Evolutionary conservation across 2,888 invertebrate genomes (phyloP).

Genomic region (Willowsia nigromaculata): DNA sequence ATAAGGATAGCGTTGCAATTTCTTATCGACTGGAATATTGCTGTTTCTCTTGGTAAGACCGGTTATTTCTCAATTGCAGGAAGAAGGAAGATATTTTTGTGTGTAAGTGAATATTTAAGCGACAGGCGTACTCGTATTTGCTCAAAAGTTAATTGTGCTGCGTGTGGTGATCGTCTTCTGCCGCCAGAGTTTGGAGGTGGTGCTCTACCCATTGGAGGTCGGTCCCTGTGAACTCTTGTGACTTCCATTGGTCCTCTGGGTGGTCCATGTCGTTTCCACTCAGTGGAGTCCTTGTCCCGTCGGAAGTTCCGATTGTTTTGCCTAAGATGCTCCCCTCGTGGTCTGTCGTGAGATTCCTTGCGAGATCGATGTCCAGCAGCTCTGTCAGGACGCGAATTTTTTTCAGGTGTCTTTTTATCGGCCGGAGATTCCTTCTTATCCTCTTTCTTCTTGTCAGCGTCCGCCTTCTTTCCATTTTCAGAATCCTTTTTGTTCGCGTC

Average conservation of each 20-base stretch:
- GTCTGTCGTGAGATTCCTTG: slow-evolving; percentile 50
- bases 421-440: background rate
- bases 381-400: slow-evolving; percentile 6
- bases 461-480: slow-evolving; percentile 30
- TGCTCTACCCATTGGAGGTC: slow-evolving; percentile 45
- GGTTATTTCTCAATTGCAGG: background rate
- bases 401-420: slow-evolving; percentile 40
- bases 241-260: slow-evolving; percentile 51
- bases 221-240: slow-evolving; percentile 52
- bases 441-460: slow-evolving; percentile 39
- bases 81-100: background rate
- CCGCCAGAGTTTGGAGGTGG: slow-evolving; percentile 83
- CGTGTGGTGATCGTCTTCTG: slow-evolving; percentile 80
- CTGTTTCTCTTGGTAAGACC: background rate
- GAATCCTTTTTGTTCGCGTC: slow-evolving; percentile 34
- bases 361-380: background rate
- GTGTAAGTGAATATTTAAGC: slow-evolving; percentile 29
- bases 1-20: background rate
- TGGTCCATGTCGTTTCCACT: slow-evolving; percentile 36
- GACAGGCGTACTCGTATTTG: slow-evolving; percentile 73
- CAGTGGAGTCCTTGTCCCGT: slow-evolving; percentile 30
- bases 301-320: slow-evolving; percentile 1
- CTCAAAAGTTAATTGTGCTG: slow-evolving; percentile 69
- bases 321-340: slow-evolving; percentile 8
- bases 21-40: background rate